These are phyloP conservation scores for Thalassaphorura encarpata DNA, from an alignment of 1,140 invertebrate species.

Conservation along the genomic window DNA sequence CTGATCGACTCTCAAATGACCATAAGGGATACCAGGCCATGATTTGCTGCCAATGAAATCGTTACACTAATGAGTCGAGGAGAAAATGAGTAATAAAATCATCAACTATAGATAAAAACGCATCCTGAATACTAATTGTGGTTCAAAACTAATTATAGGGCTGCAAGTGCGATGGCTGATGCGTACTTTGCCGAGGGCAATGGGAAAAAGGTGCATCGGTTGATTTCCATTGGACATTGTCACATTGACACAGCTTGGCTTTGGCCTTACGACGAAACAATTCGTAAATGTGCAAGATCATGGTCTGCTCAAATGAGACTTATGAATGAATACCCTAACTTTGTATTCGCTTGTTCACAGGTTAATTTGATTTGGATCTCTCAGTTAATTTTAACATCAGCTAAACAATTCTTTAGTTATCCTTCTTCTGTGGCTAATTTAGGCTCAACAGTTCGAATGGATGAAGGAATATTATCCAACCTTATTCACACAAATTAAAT, in stretches of 20 bases:
- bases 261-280: conserved; percentile 49
- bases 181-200: conserved; percentile 42
- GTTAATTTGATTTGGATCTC: conserved; percentile 42
- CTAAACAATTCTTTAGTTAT: background rate
- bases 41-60: conserved; percentile 44
- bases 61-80: conserved; percentile 37
- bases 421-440: too few species aligned
- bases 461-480: conserved; percentile 44
- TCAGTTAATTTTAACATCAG: conserved; percentile 33
- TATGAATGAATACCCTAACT: conserved; percentile 45
- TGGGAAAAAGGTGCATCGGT: conserved; percentile 41
- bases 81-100: conserved; percentile 4
- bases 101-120: conserved; percentile 7
- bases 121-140: conserved; percentile 16
- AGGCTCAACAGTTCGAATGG: conserved; percentile 49
- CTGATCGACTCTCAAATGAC: conserved; percentile 38
- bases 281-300: conserved; percentile 45
- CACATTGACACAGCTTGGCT: conserved; percentile 50
- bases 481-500: conserved; percentile 40
- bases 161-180: conserved; percentile 37
- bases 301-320: conserved; percentile 42
- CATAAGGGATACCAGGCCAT: conserved; percentile 43
- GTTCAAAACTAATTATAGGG: conserved; percentile 34
- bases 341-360: conserved; percentile 46
- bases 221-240: conserved; percentile 42